Evolutionary conservation across 2,113 vertebrate species (phyloP), one percentile per base, ranked within the genome.

Genomic region (Ameiurus melas): DNA sequence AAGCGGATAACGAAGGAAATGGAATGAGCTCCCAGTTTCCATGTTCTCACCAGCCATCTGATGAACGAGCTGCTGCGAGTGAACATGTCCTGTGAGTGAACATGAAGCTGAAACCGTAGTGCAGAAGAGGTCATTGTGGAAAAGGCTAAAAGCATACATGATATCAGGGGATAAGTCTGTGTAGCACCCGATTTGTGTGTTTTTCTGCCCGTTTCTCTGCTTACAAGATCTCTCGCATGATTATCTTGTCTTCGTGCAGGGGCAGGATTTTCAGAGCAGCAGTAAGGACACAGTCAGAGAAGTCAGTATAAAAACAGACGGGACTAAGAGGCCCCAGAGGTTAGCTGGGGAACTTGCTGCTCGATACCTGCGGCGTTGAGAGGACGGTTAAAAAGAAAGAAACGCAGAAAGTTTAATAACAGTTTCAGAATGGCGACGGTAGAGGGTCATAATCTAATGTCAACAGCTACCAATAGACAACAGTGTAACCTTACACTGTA

Each of bases 131-230:
- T 83, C 39, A 36, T 22, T 2, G 51, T 36, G 36, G 20, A 78
- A 80, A 83, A 93, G 71, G 43, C 60, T 93, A 92, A 95, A 95
- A 94, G 91, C 82, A 89, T 93, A 91, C 66, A 87, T 88, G 91
- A 92, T 89, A 71, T 77, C 66, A 55, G 88, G 89, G 94, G 91
- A 85, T 91, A 87, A 91, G 93, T 95, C 90, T 94, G 86, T n/a
- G n/a, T 94, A 95, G 95, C 94, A 95, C 95, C 95, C 92, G 78
- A 90, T 89, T 90, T 90, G 90, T 93, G 86, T 87, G 33, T 90
- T 87, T 47, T 84, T 88, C 66, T 30, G 58, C 78, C 20, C 68
- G n/a, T 84, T 70, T 58, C 57, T 78, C 36, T 66, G 82, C 77
- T 75, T 33, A 88, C 39, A 53, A 83, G 89, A 47, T 87, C 57